phyloP scores from a whole-genome alignment of 2,113 vertebrate genomes.

The Protobothrops flavoviridis region DNA sequence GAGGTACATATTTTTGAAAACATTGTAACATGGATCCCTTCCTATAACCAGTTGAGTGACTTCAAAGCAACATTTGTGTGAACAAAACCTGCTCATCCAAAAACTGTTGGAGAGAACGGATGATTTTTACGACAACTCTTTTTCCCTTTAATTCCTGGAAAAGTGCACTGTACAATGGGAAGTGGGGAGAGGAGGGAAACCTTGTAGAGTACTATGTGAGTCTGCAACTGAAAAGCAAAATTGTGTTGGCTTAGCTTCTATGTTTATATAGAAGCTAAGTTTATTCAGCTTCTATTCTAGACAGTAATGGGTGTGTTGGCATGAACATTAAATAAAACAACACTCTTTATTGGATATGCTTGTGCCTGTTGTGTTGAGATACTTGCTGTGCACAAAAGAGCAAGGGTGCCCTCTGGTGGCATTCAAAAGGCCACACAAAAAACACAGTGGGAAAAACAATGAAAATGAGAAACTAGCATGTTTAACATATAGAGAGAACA shows the following conservation, averaged over 20 bases:
- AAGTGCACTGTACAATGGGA: not conserved
- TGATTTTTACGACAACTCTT: not conserved
- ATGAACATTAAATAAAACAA: not conserved
- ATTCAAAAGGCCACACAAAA: not conserved
- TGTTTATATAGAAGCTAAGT: not conserved
- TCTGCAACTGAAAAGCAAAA: not conserved
- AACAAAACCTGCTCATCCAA: not conserved
- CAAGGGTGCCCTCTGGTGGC: not conserved
- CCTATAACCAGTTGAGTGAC: not conserved
- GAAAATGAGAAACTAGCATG: not conserved
- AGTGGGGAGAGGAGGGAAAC: not conserved
- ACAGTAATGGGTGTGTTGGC: not conserved
- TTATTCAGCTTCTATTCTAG: not conserved
- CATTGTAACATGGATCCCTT: not conserved
- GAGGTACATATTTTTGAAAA: not conserved
- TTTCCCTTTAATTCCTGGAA: not conserved
- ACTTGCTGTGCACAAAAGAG: not conserved
- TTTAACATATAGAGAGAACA: not conserved
- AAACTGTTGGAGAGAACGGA: not conserved
- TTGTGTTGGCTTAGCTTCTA: not conserved
- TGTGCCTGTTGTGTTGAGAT: not conserved
- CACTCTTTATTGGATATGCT: not conserved
- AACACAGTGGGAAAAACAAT: not conserved
- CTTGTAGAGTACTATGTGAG: not conserved
- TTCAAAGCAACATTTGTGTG: not conserved